Base-by-base conservation (phyloP, 2,888 invertebrate species). In the Heteromyza rotundicornis region DNA sequence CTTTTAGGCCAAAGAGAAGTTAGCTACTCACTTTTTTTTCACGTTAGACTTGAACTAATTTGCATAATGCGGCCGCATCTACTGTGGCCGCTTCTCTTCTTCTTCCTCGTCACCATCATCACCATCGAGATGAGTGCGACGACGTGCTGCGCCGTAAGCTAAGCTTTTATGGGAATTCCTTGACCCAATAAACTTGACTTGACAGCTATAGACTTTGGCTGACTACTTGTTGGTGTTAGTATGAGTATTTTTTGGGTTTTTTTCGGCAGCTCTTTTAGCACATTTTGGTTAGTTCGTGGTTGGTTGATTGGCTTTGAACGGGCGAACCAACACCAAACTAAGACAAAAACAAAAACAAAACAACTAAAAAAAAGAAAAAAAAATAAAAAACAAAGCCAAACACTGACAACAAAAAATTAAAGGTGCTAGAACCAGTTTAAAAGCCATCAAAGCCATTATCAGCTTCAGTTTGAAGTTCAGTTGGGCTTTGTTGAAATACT, bases 111-210 rank as follows among this genome's bases (percentile, higher is more conserved):
- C n/a, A n/a, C n/a, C n/a, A n/a, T n/a, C n/a, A n/a, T n/a, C n/a
- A n/a, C n/a, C n/a, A n/a, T n/a, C n/a, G n/a, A n/a, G n/a, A n/a
- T 27, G 10, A 27, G 27, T 27, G 5, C 27, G 27, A 27, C 27
- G 27, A 27, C 27, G 27, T n/a, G n/a, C n/a, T 12, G 12, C 16
- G 40, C 40, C 14, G n/a, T n/a, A 40, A 40, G 36, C 36, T n/a
- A 19, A 36, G 35, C 44, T 40, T 19, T 54, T 19, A 44, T 23
- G 62, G 51, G 67, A 68, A 69, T 74, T 76, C 81, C 81, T 81
- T 80, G 80, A 80, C 80, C 80, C 70, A 81, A 74, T 80, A 79
- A 79, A 77, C 76, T 76, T 80, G 77, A 77, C 70, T 68, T 73
- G 77, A 70, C 75, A 76, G 72, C 73, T 75, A 69, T 68, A 73